Conservation (phyloP, 2,113 vertebrate genomes). For the Triplophysa tibetana region DNA sequence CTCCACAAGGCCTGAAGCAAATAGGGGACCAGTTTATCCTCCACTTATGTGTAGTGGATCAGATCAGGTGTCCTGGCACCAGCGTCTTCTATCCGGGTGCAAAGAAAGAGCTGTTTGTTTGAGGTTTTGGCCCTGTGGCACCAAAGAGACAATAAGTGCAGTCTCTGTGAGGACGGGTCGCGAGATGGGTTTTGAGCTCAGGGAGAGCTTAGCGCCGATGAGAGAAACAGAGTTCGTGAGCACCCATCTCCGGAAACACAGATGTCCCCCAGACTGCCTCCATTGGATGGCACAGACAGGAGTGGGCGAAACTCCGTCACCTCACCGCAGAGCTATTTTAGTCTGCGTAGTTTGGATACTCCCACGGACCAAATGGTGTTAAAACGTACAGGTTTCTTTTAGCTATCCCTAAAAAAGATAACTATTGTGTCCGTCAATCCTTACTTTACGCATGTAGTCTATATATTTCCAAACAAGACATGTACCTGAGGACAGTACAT, state of each 20-base stretch:
- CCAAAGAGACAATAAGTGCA: constrained; percentile 53
- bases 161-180: constrained; percentile 43
- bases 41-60: constrained; percentile 38
- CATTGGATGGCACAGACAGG: neutral
- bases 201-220: neutral
- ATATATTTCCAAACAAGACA: no score
- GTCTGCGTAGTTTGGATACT: neutral
- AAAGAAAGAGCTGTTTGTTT: constrained; percentile 56
- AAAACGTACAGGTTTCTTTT: neutral
- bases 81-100: constrained; percentile 48
- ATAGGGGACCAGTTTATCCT: constrained; percentile 20
- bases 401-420: neutral
- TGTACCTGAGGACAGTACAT: no score
- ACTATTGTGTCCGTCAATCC: neutral
- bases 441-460: neutral
- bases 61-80: constrained; percentile 58
- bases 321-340: constrained; percentile 15
- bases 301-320: constrained; percentile 7
- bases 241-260: constrained; percentile 31
- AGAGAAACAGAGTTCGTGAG: constrained; percentile 14
- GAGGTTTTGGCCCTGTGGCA: constrained; percentile 40
- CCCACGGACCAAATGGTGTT: constrained; percentile 2
- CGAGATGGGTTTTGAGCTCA: constrained; percentile 8
- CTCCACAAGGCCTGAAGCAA: constrained; percentile 17
- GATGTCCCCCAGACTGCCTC: constrained; percentile 8